These are phyloP conservation scores for Andrena dorsata DNA, from an alignment of 2,888 invertebrate species.

Conservation along the genomic window DNA sequence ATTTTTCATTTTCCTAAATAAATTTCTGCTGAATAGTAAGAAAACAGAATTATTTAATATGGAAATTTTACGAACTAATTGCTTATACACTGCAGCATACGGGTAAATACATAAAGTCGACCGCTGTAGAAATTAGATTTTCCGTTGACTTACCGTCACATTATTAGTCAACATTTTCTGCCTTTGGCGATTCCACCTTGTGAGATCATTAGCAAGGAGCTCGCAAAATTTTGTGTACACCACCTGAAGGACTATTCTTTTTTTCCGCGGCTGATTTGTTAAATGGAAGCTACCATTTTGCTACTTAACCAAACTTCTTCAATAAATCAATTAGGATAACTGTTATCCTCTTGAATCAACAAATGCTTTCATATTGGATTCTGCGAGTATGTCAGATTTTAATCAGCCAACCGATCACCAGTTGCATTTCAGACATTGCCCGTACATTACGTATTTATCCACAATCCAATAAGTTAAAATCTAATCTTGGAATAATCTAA, in stretches of 20 bases:
- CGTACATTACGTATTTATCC: too few species aligned
- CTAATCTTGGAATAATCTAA: too few species aligned
- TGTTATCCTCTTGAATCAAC: background rate
- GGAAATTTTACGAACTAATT: too few species aligned
- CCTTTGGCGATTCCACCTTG: background rate
- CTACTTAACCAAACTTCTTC: background rate
- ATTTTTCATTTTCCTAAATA: background rate
- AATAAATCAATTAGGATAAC: background rate
- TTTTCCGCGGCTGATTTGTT: background rate
- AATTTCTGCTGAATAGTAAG: too few species aligned
- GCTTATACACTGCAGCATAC: background rate
- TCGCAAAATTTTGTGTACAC: background rate
- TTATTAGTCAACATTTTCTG: slow-evolving; percentile 1
- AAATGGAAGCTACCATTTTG: background rate
- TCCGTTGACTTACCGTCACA: background rate
- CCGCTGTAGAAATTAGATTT: background rate
- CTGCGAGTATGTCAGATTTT: background rate
- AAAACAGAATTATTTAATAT: too few species aligned
- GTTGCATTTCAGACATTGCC: too few species aligned
- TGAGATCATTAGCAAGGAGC: background rate
- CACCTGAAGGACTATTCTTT: background rate
- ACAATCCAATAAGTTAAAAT: too few species aligned
- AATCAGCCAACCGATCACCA: background rate
- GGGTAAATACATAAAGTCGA: background rate
- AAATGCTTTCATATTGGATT: background rate